phyloP scores from a whole-genome alignment of 2,888 invertebrate species.

The Drosophila seclusa region DNA sequence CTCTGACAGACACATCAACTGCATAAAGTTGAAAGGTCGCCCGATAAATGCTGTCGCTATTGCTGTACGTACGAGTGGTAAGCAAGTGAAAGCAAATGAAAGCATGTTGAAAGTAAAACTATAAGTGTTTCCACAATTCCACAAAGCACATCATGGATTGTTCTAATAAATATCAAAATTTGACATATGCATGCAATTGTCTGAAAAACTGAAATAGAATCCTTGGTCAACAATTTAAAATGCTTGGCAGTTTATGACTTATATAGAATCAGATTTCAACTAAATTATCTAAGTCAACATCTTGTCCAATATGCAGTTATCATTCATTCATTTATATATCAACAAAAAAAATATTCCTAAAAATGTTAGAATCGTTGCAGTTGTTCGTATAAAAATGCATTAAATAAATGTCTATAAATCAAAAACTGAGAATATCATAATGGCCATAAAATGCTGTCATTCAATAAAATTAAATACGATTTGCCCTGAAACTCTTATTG shows the following conservation, averaged over 20 bases:
- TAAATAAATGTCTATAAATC: not conserved
- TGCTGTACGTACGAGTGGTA: conserved; percentile 10
- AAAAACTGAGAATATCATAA: not conserved
- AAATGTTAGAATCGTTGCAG: no score
- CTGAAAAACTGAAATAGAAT: not conserved
- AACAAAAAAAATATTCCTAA: no score
- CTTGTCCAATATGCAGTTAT: no score
- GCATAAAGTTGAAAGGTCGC: conserved; percentile 22
- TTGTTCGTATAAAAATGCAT: not conserved
- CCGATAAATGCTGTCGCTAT: conserved; percentile 10
- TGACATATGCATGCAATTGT: not conserved
- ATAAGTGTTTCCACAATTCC: not conserved
- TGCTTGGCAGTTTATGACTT: not conserved
- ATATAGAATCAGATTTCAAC: no score
- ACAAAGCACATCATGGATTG: conserved; percentile 1
- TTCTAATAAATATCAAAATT: not conserved
- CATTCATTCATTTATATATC: no score
- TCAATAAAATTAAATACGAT: not conserved
- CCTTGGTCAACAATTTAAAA: not conserved
- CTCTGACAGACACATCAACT: conserved; percentile 41
- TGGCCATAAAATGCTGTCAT: not conserved
- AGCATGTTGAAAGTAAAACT: not conserved
- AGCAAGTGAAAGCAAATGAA: conserved; percentile 4
- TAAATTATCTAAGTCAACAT: no score
- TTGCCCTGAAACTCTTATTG: not conserved